Percentiles rank a stretch among this genome's conserved stretches.
phyloP scores from a whole-genome alignment of 1,140 invertebrate genomes.

The Drosophila ficusphila region DNA sequence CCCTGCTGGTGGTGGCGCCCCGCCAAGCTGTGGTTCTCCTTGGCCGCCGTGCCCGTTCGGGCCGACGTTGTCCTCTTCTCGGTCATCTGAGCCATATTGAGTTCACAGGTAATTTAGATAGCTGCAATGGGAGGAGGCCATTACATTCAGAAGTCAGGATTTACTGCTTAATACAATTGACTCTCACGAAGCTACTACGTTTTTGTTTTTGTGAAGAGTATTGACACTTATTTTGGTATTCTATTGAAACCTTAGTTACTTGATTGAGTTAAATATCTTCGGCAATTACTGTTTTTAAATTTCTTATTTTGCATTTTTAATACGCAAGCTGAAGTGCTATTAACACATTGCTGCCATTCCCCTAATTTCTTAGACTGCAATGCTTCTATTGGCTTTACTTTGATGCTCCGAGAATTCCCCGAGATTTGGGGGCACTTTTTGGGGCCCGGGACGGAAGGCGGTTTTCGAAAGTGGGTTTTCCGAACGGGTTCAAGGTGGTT shows the following conservation, averaged over 20 bases:
- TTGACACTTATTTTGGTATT: too few relatives aligned
- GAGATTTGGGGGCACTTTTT: not conserved
- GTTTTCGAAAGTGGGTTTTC: slow-evolving; percentile 16
- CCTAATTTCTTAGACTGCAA: too few relatives aligned
- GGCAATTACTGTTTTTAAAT: too few relatives aligned
- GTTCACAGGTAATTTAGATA: slow-evolving; percentile 72
- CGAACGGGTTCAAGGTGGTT: slow-evolving; percentile 41
- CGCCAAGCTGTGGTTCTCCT: slow-evolving; percentile 27
- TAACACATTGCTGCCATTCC: too few relatives aligned
- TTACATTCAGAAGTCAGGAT: not conserved
- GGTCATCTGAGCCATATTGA: slow-evolving; percentile 77
- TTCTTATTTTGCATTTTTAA: too few relatives aligned
- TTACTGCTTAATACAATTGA: too few relatives aligned
- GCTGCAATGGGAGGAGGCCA: slow-evolving; percentile 15
- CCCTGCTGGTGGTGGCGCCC: slow-evolving; percentile 3
- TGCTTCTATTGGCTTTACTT: not conserved
- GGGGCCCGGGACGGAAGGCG: not conserved
- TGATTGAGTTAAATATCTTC: too few relatives aligned
- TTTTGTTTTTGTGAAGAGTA: too few relatives aligned
- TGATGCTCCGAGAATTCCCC: not conserved
- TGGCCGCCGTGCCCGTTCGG: slow-evolving; percentile 22
- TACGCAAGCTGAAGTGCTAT: too few relatives aligned
- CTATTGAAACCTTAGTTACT: too few relatives aligned
- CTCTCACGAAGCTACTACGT: too few relatives aligned
- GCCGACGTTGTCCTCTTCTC: slow-evolving; percentile 67